Conservation (phyloP, 2,888 invertebrate species). For the Stomorhina lunata region DNA sequence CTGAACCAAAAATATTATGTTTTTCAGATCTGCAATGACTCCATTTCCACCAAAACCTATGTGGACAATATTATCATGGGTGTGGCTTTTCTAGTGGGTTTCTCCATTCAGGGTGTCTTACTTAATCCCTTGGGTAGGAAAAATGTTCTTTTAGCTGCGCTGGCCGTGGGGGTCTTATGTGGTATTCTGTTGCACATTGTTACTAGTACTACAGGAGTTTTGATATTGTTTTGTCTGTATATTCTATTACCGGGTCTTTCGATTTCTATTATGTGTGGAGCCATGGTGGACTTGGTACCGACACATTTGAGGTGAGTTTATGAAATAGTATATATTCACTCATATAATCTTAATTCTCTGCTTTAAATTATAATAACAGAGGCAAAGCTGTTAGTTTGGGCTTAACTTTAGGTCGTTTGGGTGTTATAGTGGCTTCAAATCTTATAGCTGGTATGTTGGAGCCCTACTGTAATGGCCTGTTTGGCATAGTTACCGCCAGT, state of each 20-base stretch:
- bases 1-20: not conserved
- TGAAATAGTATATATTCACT: too few species aligned
- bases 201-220: slow-evolving; percentile 70
- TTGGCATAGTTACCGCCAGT: slow-evolving; percentile 71
- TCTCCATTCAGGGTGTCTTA: slow-evolving; percentile 73
- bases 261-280: slow-evolving; percentile 75
- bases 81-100: slow-evolving; percentile 74
- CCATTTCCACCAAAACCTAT: slow-evolving; percentile 73
- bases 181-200: slow-evolving; percentile 74
- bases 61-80: slow-evolving; percentile 76
- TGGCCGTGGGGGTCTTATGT: slow-evolving; percentile 71
- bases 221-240: slow-evolving; percentile 75
- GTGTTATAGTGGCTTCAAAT: slow-evolving; percentile 73
- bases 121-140: slow-evolving; percentile 76
- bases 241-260: slow-evolving; percentile 75
- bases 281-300: slow-evolving; percentile 75
- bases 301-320: slow-evolving; percentile 72
- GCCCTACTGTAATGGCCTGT: slow-evolving; percentile 71
- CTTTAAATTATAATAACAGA: slow-evolving; percentile 59
- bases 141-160: slow-evolving; percentile 71
- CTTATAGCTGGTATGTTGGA: slow-evolving; percentile 72
- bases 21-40: slow-evolving; percentile 73
- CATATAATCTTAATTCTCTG: not conserved
- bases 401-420: slow-evolving; percentile 73
- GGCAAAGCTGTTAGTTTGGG: slow-evolving; percentile 74